Conservation (phyloP, 2,888 invertebrate species). For the Stenchaetothrips biformis region DNA sequence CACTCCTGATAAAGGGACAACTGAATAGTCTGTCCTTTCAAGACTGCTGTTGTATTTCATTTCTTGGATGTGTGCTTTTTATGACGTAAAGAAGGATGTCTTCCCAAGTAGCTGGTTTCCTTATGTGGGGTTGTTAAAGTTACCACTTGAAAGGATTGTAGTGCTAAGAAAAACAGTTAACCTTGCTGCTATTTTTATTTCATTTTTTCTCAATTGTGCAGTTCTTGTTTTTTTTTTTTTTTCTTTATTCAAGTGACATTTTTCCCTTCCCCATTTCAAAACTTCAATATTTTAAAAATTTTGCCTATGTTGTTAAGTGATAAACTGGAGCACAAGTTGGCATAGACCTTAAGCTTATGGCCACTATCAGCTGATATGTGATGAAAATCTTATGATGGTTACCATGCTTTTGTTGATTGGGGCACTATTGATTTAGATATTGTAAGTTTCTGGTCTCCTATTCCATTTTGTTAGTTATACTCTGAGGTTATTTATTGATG, state of each 20-base stretch:
- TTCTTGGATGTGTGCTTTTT: background rate
- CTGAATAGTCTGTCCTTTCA: background rate
- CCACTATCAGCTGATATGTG: background rate
- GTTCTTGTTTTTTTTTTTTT: background rate
- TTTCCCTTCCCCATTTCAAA: background rate
- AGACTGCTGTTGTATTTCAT: slow-evolving; percentile 14
- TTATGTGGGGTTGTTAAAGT: slow-evolving; percentile 13
- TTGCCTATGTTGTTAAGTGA: background rate
- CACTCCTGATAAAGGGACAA: background rate
- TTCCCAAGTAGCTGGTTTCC: slow-evolving; percentile 1
- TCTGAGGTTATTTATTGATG: background rate
- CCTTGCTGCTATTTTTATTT: background rate
- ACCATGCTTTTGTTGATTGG: background rate
- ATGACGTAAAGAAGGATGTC: background rate
- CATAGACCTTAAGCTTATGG: background rate
- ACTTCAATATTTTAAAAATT: background rate
- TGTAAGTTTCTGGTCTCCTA: background rate
- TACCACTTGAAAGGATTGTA: background rate
- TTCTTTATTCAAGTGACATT: background rate
- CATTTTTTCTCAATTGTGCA: background rate
- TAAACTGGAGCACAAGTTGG: background rate
- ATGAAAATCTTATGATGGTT: background rate
- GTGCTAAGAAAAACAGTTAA: background rate
- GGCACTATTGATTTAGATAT: background rate
- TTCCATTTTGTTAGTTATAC: background rate